phyloP scores from a whole-genome alignment of 2,113 vertebrate genomes.

The Nothoprocta pentlandii region DNA sequence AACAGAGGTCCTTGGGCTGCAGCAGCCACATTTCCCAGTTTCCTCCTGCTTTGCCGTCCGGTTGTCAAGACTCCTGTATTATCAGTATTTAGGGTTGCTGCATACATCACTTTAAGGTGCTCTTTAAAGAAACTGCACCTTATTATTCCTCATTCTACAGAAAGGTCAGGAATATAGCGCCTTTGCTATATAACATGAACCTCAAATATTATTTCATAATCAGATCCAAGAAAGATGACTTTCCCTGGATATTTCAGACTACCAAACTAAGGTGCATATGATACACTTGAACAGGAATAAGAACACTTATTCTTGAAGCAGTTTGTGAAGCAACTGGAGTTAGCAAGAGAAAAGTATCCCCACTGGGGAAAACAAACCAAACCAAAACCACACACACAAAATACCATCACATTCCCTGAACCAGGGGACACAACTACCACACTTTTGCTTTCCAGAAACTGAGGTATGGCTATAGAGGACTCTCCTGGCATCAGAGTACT shows the following conservation, averaged over 20 bases:
- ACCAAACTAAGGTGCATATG: not conserved
- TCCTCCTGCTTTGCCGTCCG: not conserved
- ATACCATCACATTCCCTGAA: not conserved
- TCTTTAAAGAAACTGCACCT: not conserved
- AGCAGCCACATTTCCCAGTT: not conserved
- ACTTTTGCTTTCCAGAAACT: not conserved
- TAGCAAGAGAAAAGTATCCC: not conserved
- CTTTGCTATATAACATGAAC: not conserved
- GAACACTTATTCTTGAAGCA: not conserved
- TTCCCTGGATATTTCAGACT: not conserved
- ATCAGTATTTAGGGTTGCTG: not conserved
- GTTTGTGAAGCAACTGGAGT: not conserved
- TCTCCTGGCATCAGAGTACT: not conserved
- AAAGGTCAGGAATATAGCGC: not conserved
- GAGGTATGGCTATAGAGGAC: not conserved
- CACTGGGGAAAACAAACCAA: not conserved
- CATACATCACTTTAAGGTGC: not conserved
- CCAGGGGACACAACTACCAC: not conserved
- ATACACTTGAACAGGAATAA: not conserved
- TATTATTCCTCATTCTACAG: not conserved
- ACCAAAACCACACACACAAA: not conserved
- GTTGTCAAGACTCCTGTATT: rapidly evolving
- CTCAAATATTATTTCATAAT: not conserved
- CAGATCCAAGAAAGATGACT: not conserved
- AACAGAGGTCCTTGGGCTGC: not conserved